Evolutionary conservation across 2,113 vertebrate genomes (phyloP).

Genomic region (Chauna torquata): DNA sequence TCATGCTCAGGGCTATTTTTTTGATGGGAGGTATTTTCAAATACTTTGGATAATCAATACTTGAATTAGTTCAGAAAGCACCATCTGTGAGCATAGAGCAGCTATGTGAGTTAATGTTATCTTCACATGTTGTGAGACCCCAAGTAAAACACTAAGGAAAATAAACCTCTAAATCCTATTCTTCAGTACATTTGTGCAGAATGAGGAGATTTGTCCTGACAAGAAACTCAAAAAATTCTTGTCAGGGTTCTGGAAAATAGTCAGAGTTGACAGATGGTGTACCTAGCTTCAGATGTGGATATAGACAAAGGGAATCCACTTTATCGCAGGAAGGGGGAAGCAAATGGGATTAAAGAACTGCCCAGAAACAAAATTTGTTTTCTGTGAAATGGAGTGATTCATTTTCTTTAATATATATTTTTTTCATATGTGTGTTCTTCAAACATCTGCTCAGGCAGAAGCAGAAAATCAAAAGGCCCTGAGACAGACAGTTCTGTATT

Average conservation of each 20-base stretch:
- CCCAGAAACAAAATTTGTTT: not conserved
- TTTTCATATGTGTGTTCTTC: not conserved
- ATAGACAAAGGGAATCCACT: conserved; percentile 21
- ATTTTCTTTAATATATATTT: not conserved
- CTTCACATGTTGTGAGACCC: not conserved
- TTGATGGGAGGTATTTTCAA: not conserved
- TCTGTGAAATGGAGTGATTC: not conserved
- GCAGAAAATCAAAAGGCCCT: not conserved
- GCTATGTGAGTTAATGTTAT: not conserved
- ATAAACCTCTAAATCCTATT: not conserved
- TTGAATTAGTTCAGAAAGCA: not conserved
- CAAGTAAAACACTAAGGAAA: not conserved
- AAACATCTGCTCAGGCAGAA: not conserved
- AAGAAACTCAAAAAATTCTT: not conserved
- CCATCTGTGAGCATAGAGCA: not conserved
- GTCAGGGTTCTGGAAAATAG: conserved; percentile 3
- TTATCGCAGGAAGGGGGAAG: not conserved
- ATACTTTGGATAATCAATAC: not conserved
- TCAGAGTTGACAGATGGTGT: conserved; percentile 25
- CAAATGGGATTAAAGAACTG: not conserved
- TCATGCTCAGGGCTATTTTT: not conserved
- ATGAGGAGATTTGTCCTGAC: not conserved
- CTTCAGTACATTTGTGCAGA: not conserved
- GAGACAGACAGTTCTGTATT: not conserved
- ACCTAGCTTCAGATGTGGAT: not conserved